Base-by-base conservation (phyloP, 2,888 invertebrate species). In the Andrena flavipes region DNA sequence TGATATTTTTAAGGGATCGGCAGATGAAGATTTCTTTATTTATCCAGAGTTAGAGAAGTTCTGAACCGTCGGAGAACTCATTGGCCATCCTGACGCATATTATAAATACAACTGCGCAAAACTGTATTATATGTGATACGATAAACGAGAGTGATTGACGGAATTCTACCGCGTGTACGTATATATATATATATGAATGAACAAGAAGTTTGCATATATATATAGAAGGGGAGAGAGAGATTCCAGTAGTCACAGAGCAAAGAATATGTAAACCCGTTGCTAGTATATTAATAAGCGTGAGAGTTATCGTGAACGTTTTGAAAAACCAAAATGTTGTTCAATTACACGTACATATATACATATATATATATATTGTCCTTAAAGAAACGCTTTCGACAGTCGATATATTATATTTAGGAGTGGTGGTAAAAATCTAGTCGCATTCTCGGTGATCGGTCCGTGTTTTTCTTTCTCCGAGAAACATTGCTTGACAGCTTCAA, bases 251-350 rank as follows among this genome's bases (percentile, higher is more conserved):
- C 84, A 84, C 85, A 85, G 72, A 86, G 84, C 77, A 87, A 76
- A 64, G n/a, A 76, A 84, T 82, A 85, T 82, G 83, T 88, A 86
- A 86, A 84, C 86, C 82, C 85, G 80, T 88, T 85, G 84, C 87
- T 87, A 76, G 35, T 73, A 80, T 86, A 77, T 67, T 81, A 80
- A 86, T 89, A 87, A 87, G 84, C 86, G 87, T 82, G 87, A 89
- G 88, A 88, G 85, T 84, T 89, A 89, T 84, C 89, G 88, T 86
- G 88, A 89, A 91, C 90, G 90, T 92, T 92, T 91, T 91, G 90
- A 92, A 91, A 91, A 87, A 91, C 93, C 93, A 92, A 92, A 93
- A 93, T 93, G 93, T 93, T 93, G 93, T 93, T 93, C 93, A 93
- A 92, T 86, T 87, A 87, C 87, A 90, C 87, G 84, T 91, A 89